Conservation (phyloP, 1,140 invertebrate species). For the Ceratina calcarata region DNA sequence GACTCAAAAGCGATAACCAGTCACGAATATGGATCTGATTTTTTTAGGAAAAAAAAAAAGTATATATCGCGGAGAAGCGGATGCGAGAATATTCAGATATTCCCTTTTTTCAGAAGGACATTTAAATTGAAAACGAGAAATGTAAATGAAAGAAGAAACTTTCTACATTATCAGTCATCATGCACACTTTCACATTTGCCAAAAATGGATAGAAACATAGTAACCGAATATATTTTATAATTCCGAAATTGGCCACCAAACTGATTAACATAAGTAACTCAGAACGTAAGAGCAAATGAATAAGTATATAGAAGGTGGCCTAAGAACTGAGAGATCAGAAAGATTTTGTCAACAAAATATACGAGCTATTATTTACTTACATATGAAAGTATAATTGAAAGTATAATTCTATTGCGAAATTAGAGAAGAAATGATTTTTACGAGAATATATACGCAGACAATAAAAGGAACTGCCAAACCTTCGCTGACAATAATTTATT, state of each 20-base stretch:
- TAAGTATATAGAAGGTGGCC: neutral
- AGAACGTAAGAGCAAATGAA: neutral
- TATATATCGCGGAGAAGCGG: neutral
- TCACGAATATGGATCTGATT: neutral
- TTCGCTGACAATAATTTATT: slow-evolving; percentile 52
- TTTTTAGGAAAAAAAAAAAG: neutral
- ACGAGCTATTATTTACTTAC: neutral
- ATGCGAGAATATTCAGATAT: neutral
- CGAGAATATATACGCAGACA: slow-evolving; percentile 40
- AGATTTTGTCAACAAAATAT: neutral
- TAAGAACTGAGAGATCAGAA: neutral
- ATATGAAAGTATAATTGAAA: neutral
- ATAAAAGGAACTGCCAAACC: slow-evolving; percentile 58
- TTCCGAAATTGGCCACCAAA: neutral
- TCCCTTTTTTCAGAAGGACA: slow-evolving; percentile 6
- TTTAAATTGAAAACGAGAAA: neutral
- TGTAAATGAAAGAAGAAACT: neutral
- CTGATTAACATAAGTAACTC: neutral
- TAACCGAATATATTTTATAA: neutral
- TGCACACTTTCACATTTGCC: neutral
- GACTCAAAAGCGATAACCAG: neutral
- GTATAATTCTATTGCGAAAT: neutral
- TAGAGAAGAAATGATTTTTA: neutral
- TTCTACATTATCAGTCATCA: neutral
- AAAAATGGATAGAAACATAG: neutral